Base-by-base conservation (phyloP, 2,888 invertebrate species). In the Agrotis segetum region DNA sequence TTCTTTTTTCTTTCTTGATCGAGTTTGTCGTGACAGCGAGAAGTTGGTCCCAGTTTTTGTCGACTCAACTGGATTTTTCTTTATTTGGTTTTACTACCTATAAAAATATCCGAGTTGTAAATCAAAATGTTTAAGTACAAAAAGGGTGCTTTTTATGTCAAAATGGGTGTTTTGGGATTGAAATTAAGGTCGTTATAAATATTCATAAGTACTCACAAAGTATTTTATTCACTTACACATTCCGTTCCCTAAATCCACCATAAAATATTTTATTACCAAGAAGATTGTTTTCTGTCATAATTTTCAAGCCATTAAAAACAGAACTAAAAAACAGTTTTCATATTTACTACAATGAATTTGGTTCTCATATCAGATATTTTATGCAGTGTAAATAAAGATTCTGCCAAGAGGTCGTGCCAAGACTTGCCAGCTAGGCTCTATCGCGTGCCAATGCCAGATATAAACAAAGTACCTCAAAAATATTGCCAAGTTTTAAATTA, bases 351-450 rank as follows among this genome's bases (percentile, higher is more conserved):
- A 72, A 65, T 76, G 75, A 71, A 85, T 77, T 73, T 71, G 34
- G 62, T 71, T 75, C 79, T 74, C 81, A 86, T 88, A 87, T 89
- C 87, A 88, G 79, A 88, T 87, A 87, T 86, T 87, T 83, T 85
- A 87, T 87, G 87, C 85, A 85, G 88, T 86, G 87, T 81, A 85
- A 85, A 90, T 85, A 84, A 86, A 86, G 82, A 79, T 85, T 82
- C 76, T 88, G 90, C 91, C 90, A 89, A 88, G 87, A 87, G 85
- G 82, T 82, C 81, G 85, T 91, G 93, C 91, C 93, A 93, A 92
- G 89, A 88, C 86, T 87, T 88, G 82, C 81, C 81, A 81, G 84
- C 83, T 85, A 80, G 79, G 67, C 77, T 73, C 73, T 71, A 74
- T 80, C 77, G 83, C 79, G 85, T 90, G 91, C 91, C 91, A 92